Evolutionary conservation across 2,113 vertebrate species (phyloP), one percentile per base, ranked within the genome.

Genomic region (Oreochromis spilurus): DNA sequence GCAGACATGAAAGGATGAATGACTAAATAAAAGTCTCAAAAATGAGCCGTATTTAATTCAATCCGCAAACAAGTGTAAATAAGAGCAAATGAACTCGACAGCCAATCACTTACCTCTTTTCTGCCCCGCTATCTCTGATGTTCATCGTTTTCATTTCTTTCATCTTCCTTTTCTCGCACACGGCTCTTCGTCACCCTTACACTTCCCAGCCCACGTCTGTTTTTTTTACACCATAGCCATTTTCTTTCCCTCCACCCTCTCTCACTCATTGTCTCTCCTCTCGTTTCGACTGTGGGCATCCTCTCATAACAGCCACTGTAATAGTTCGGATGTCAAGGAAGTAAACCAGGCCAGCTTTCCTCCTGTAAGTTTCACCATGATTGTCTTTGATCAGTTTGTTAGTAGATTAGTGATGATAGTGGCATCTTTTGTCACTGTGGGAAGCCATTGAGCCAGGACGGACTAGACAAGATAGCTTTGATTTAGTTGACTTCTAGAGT

Each of bases 321-420:
- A 92, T 77, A 85, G 84, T 89, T 92, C 85, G 86, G 82, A 91
- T 94, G 93, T 93, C 93, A 83, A 86, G 79, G 50, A 84, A 88
- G 55, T n/a, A 85, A 87, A 70, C 60, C 48, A 2, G 5, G 6
- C 81, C 5, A 50, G 29, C 88, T 87, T 84, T 83, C 40, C 36
- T 53, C 54, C 81, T 54, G 85, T 90, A 84, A 31, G 34, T 81
- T 92, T 82, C 85, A 38, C 84, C 85, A 79, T 80, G 58, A n/a
- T 38, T 70, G 38, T 55, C 92, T 95, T 94, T 91, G 89, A 94
- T 95, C 91, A 92, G 89, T 90, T 91, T 83, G 83, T 89, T 87
- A 55, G 81, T 75, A 48, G 70, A 82, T 84, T 50, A 13, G 62
- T 81, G 79, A 77, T 84, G 79, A 70, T 87, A 31, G 9, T 55